These are phyloP conservation scores for Leucoraja ocellata DNA, from an alignment of 2,797 vertebrate genomes.

Conservation along the genomic window DNA sequence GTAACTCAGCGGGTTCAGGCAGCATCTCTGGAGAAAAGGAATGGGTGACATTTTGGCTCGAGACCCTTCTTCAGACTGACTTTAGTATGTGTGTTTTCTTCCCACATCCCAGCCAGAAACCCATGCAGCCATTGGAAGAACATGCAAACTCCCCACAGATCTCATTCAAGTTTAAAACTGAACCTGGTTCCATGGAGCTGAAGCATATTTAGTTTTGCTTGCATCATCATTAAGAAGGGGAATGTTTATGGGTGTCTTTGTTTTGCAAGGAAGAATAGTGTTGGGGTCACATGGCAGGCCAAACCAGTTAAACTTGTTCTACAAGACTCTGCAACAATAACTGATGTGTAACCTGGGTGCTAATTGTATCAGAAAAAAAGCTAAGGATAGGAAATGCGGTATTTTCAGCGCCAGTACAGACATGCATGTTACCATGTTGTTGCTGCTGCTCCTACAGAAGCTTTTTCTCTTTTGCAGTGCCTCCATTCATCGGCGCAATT, in stretches of 20 bases:
- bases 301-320: slow-evolving; percentile 42
- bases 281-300: fast-evolving
- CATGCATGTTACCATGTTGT: slow-evolving; percentile 39
- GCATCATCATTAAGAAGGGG: background rate
- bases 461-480: slow-evolving; percentile 63
- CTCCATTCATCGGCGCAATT: slow-evolving; percentile 82
- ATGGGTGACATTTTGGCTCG: no score
- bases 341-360: slow-evolving; percentile 35
- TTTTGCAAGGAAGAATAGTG: background rate
- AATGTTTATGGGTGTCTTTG: background rate
- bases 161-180: no score
- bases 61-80: no score
- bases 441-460: slow-evolving; percentile 41
- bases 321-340: slow-evolving; percentile 40
- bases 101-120: no score
- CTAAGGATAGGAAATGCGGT: slow-evolving; percentile 32
- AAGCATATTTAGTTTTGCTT: background rate
- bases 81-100: no score
- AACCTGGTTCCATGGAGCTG: no score
- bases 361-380: background rate
- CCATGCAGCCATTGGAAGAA: no score
- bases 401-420: slow-evolving; percentile 33
- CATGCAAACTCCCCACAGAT: no score
- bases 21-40: no score
- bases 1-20: no score